A percentile compares a stretch with the other conserved stretches of the same genome.
These are phyloP conservation scores for Camponotus vicinus DNA, from an alignment of 1,140 invertebrate genomes.

Conservation along the genomic window DNA sequence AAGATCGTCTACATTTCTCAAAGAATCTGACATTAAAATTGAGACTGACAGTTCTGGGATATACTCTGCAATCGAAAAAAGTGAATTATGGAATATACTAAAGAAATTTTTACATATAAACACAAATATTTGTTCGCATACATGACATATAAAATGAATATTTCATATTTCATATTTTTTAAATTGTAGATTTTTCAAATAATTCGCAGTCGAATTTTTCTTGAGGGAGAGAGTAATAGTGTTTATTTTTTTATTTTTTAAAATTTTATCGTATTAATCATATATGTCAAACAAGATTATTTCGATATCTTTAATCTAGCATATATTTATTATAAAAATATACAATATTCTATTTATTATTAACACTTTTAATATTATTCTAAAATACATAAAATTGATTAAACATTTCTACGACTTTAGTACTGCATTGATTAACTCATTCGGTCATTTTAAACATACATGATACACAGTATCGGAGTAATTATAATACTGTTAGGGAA, in stretches of 20 bases:
- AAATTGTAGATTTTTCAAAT: neutral
- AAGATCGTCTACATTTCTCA: conserved; percentile 47
- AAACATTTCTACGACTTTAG: neutral
- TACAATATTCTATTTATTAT: too few relatives aligned
- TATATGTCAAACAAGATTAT: neutral
- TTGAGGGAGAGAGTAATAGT: neutral
- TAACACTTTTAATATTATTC: too few relatives aligned
- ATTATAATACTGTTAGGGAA: conserved; percentile 24
- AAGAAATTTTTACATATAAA: conserved; percentile 1
- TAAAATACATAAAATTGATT: neutral
- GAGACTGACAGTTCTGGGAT: conserved; percentile 17
- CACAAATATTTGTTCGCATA: neutral
- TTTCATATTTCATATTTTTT: neutral
- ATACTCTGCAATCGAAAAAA: conserved; percentile 17
- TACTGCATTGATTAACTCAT: conserved; percentile 21
- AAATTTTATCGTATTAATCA: neutral
- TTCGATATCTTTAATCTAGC: neutral
- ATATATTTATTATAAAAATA: neutral
- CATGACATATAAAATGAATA: neutral
- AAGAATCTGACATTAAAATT: conserved; percentile 45
- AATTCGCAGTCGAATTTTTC: neutral
- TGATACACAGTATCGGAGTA: neutral
- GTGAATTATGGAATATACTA: conserved; percentile 17
- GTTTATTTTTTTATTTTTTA: too few relatives aligned
- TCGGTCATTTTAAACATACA: conserved; percentile 2